Base-by-base conservation (phyloP, 2,113 vertebrate genomes). In the Stigmatopora argus region DNA sequence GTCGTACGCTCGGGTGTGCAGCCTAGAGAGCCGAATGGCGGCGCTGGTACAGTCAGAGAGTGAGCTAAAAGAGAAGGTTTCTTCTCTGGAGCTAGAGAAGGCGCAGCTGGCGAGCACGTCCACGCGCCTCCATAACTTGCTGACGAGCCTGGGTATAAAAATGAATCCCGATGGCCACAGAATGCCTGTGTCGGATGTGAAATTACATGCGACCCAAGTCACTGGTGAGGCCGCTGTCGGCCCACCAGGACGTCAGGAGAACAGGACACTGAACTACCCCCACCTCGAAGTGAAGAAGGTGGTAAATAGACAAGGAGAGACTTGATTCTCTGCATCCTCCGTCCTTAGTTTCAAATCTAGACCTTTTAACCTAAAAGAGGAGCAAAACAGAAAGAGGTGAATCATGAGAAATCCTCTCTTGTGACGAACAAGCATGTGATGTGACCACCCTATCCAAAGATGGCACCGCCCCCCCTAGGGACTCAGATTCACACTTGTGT, bases 1-100 rank as follows among this genome's bases (percentile, higher is more conserved):
- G 81, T 94, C 95, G 18, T 94, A 97, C 0, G 90, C 93, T 26
- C 94, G 90, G 64, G 94, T 97, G 73, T 93, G 90, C 71, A 93
- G 86, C 74, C 90, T 99, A 13, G 93, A 99, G 84, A 86, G 89
- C 17, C 92, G 85, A 0, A 78, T 95, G 14, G 92, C 95, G 72
- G 85, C 78, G 53, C 81, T 97, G 55, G 72, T 90, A 69, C 83
- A 78, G 80, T 94, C 79, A 0, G 94, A 98, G 78, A 70, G 78
- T 57, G 90, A 77, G 67, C 77, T 98, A 83, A 93, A 88, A 74
- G 90, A 93, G 74, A 90, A 93, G 0, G 80, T 93, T 18, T 83
- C 81, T 2, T 66, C 82, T 0, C 85, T 98, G 34, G 92, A 97
- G 81, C 86, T 91, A 77, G 95, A 98, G 80, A 83, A 92, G 72